These are phyloP conservation scores for Simalia tracyae DNA, from an alignment of 2,797 vertebrate genomes.

Conservation along the genomic window DNA sequence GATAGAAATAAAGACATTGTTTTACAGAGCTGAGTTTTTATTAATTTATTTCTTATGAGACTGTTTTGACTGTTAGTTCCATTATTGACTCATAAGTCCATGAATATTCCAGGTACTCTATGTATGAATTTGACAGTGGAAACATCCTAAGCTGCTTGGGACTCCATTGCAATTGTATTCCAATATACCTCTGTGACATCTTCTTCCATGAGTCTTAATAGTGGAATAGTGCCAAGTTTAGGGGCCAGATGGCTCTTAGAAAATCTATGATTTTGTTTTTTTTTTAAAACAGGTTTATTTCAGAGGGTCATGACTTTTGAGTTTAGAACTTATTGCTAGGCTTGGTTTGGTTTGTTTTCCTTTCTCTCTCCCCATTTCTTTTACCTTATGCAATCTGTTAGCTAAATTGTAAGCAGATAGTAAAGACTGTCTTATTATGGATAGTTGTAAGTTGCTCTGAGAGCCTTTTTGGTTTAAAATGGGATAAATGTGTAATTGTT, in stretches of 20 bases:
- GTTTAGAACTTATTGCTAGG: too few species aligned
- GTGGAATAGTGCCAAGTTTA: conserved; percentile 56
- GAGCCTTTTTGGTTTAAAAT: neutral
- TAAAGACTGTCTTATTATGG: neutral
- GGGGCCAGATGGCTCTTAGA: conserved; percentile 53
- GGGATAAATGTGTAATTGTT: neutral
- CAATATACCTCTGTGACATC: conserved; percentile 50
- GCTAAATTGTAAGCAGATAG: too few species aligned
- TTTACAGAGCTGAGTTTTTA: neutral
- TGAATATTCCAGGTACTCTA: neutral
- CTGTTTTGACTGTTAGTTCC: neutral
- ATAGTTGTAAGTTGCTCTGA: neutral
- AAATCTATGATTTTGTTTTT: conserved; percentile 44
- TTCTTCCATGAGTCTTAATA: conserved; percentile 59
- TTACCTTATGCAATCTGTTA: too few species aligned
- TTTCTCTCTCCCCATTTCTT: too few species aligned
- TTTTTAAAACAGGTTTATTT: too few species aligned
- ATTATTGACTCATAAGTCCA: neutral
- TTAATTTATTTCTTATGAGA: neutral
- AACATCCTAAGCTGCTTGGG: neutral
- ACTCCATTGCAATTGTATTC: conserved; percentile 31
- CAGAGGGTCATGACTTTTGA: too few species aligned
- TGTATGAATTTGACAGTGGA: neutral
- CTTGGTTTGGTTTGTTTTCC: too few species aligned
- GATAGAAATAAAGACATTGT: neutral